Evolutionary conservation across 2,888 invertebrate genomes (phyloP), one percentile per base, ranked within the genome.

Genomic region (Polymixis lichenea): DNA sequence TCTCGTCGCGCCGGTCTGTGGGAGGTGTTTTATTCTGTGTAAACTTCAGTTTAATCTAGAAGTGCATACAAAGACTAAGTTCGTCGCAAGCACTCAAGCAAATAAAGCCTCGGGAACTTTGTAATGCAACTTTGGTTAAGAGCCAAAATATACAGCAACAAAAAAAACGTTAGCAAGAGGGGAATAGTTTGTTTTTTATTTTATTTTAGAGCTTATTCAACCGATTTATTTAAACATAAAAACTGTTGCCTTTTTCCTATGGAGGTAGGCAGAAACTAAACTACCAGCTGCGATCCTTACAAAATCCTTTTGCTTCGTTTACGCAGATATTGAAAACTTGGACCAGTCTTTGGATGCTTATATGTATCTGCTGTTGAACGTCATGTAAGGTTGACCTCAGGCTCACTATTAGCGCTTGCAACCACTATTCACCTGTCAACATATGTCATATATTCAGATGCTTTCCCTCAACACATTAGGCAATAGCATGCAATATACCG

Each of bases 131-230:
- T 80, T 82, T 82, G 80, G 84, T 72, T 66, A 28, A 75, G 75
- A 80, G 84, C 84, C 84, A 82, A 82, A 82, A 82, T 79, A 80
- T 68, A 84, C 62, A n/a, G 43, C 28, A 32, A 38, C 11, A 55
- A 22, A 28, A 65, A 58, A 58, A 38, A n/a, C 43, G 13, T 32
- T n/a, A 19, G n/a, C 9, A 28, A 55, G 13, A 56, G 17, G 32
- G 56, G 15, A 22, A 22, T 19, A 32, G 22, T 72, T 60, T 51
- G 49, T 51, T 70, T 64, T 66, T 13, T 22, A n/a, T 13, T 77
- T 79, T 46, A 32, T 51, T 32, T 56, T 51, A 0, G 17, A 64
- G 25, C 4, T 38, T 56, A 51, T 58, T 38, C 19, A 11, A 25
- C 51, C 7, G 32, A 60, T 43, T 43, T 32, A 22, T 73, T 60